A percentile compares a stretch with the other conserved stretches of the same genome.
Conservation (phyloP, 2,113 vertebrate genomes). For the Helogale parvula region DNA sequence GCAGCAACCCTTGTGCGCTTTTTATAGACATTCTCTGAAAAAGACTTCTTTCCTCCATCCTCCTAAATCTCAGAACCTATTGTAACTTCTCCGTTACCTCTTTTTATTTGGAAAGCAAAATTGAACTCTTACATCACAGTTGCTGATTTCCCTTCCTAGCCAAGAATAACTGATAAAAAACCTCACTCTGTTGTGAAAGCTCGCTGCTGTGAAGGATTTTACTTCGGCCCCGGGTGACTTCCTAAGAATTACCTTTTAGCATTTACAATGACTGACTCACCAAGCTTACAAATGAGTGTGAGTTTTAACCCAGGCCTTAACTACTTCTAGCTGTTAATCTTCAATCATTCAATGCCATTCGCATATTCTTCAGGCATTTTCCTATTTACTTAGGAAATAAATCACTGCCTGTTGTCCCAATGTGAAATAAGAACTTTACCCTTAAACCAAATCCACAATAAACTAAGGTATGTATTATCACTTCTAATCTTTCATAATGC, state of each 20-base stretch:
- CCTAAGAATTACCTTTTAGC: slow-evolving; percentile 3
- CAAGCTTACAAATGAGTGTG: slow-evolving; percentile 24
- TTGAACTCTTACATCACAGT: background rate
- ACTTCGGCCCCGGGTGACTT: slow-evolving; percentile 34
- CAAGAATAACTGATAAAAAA: background rate
- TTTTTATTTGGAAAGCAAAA: slow-evolving; percentile 6
- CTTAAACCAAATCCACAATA: slow-evolving; percentile 44
- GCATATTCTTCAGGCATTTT: slow-evolving; percentile 53
- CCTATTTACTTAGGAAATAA: slow-evolving; percentile 69
- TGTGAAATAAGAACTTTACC: slow-evolving; percentile 72
- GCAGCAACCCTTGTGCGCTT: background rate
- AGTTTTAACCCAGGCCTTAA: slow-evolving; percentile 65
- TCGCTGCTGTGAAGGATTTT: background rate
- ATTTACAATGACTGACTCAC: slow-evolving; percentile 52
- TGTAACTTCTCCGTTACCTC: background rate
- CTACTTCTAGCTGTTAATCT: slow-evolving; percentile 65
- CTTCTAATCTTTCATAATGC: background rate
- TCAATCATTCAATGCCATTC: slow-evolving; percentile 51
- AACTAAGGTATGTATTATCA: background rate
- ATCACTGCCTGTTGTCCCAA: slow-evolving; percentile 59
- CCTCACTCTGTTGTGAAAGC: background rate
- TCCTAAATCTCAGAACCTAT: slow-evolving; percentile 1
- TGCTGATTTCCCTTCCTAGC: background rate
- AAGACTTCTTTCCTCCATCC: background rate
- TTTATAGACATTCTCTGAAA: background rate